Evolutionary conservation across 2,797 vertebrate genomes (phyloP).

Genomic region (Tragelaphus eurycerus): DNA sequence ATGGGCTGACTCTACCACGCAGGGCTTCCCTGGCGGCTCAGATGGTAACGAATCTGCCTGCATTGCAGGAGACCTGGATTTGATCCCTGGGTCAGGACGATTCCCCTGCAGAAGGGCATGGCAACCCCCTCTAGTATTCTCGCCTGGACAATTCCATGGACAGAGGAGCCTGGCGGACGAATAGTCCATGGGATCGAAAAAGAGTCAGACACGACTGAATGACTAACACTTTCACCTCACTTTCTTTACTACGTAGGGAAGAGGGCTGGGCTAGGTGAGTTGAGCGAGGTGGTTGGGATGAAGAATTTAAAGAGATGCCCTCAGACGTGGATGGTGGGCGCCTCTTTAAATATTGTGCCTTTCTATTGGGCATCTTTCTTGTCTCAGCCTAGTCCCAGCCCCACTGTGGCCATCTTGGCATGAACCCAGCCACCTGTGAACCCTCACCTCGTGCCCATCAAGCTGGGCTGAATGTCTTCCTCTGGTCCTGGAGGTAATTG

Average conservation of each 20-base stretch:
- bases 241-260: neutral
- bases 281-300: fast-evolving
- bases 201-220: neutral
- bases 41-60: neutral
- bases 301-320: fast-evolving
- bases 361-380: neutral
- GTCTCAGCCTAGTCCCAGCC: neutral
- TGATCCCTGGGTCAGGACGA: neutral
- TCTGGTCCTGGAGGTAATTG: no score
- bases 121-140: neutral
- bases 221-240: neutral
- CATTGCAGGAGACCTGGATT: neutral
- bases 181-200: neutral
- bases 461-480: neutral
- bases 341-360: neutral
- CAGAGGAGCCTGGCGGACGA: fast-evolving
- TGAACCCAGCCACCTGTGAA: neutral
- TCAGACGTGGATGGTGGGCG: fast-evolving
- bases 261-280: no score
- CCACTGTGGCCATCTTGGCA: neutral
- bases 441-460: fast-evolving
- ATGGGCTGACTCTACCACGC: fast-evolving
- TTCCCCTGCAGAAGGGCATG: neutral
- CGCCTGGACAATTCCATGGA: neutral
- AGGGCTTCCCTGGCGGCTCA: neutral